A percentile compares a stretch with the other conserved stretches of the same genome.
Conservation (phyloP, 2,797 vertebrate species). For the Salarias fasciatus region DNA sequence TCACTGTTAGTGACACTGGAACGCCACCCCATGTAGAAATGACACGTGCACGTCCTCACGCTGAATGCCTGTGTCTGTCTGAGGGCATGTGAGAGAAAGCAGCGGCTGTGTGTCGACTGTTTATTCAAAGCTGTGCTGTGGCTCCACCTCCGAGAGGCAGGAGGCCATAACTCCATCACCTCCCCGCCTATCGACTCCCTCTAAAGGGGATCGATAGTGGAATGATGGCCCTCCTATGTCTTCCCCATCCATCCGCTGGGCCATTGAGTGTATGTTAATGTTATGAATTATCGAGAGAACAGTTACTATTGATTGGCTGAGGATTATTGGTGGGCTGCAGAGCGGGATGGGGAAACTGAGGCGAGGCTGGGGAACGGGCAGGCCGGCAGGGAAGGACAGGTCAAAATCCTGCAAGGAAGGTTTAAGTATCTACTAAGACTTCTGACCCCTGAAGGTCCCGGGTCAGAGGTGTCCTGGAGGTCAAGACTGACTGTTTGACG, state of each 20-base stretch:
- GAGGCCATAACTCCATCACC: slow-evolving; percentile 84
- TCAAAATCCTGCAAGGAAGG: slow-evolving; percentile 78
- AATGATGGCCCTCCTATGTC: slow-evolving; percentile 89
- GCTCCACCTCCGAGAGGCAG: slow-evolving; percentile 73
- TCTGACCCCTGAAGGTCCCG: slow-evolving; percentile 71
- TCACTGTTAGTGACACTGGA: slow-evolving; percentile 67
- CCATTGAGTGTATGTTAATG: slow-evolving; percentile 90
- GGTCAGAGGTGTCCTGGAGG: slow-evolving; percentile 80
- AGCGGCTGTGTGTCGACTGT: slow-evolving; percentile 47
- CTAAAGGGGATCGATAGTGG: slow-evolving; percentile 82
- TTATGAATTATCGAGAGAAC: slow-evolving; percentile 91
- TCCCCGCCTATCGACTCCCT: slow-evolving; percentile 81
- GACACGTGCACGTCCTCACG: slow-evolving; percentile 32
- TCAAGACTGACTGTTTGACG: slow-evolving; percentile 62
- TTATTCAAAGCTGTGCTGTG: slow-evolving; percentile 61
- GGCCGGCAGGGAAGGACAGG: slow-evolving; percentile 64
- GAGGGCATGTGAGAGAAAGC: slow-evolving; percentile 41
- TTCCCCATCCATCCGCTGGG: slow-evolving; percentile 84
- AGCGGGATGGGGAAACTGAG: slow-evolving; percentile 49
- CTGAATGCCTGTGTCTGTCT: slow-evolving; percentile 45
- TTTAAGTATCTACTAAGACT: slow-evolving; percentile 81
- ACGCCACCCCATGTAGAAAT: slow-evolving; percentile 39
- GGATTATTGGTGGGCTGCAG: slow-evolving; percentile 83
- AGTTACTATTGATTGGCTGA: slow-evolving; percentile 86
- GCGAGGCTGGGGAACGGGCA: slow-evolving; percentile 43